Conservation (phyloP, 2,888 invertebrate genomes). For the Hydrotaea diabolus region DNA sequence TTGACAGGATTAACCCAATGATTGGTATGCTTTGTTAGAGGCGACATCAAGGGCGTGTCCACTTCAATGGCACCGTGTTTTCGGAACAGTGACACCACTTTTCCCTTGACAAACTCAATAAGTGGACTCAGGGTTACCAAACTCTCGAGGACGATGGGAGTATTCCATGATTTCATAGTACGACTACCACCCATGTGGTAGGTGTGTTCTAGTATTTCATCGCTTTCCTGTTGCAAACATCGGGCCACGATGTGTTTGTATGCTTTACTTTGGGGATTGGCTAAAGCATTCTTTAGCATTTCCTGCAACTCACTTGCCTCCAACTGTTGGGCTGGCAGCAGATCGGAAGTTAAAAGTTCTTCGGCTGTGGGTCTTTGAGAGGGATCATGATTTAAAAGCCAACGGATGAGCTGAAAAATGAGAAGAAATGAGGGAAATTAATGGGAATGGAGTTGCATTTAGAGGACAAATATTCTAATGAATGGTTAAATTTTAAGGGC, state of each 20-base stretch:
- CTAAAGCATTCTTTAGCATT: constrained; percentile 89
- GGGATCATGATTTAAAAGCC: constrained; percentile 93
- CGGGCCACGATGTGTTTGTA: constrained; percentile 86
- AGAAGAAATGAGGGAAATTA: neutral
- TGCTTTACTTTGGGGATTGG: constrained; percentile 89
- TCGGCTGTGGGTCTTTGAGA: constrained; percentile 91
- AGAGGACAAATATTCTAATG: too few species aligned
- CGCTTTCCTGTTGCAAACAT: constrained; percentile 80
- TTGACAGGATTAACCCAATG: constrained; percentile 83
- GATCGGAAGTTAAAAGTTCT: constrained; percentile 90
- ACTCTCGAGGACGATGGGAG: constrained; percentile 77
- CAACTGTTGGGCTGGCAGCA: constrained; percentile 92
- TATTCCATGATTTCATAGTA: constrained; percentile 77
- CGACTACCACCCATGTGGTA: constrained; percentile 85
- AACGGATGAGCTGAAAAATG: constrained; percentile 82
- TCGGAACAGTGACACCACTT: constrained; percentile 84
- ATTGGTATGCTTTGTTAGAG: constrained; percentile 83
- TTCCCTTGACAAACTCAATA: constrained; percentile 80
- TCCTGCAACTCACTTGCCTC: constrained; percentile 93
- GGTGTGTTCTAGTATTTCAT: constrained; percentile 85
- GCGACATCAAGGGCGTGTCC: constrained; percentile 90
- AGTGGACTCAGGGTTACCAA: constrained; percentile 79
- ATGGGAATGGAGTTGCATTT: too few species aligned
- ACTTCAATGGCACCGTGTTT: constrained; percentile 91
- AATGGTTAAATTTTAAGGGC: too few species aligned